Evolutionary conservation across 2,113 vertebrate species (phyloP), one percentile per base, ranked within the genome.

Genomic region (Lepidothrix coronata): DNA sequence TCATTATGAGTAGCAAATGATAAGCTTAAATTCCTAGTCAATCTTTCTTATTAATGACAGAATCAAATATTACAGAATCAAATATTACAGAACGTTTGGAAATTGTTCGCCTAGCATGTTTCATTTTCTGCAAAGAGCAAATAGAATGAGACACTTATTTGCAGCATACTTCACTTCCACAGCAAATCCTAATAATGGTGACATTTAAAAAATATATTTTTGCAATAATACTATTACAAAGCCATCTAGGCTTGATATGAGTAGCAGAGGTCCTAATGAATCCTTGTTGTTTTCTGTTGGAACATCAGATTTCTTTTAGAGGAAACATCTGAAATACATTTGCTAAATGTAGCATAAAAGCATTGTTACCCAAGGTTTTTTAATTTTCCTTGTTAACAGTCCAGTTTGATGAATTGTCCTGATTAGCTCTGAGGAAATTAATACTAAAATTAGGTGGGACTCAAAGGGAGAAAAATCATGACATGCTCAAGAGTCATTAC

Each of bases 261-360:
- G 31, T 78, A 76, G 67, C 67, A 68, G 35, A 93, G 91, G 70
- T 89, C 72, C 54, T 92, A 70, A 91, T 74, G 54, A 89, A 62
- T 71, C 30, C 35, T 76, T 86, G 74, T 46, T 81, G 37, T 80
- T 83, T 70, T 85, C 49, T 65, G 21, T 85, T 35, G 63, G 44
- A 88, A 85, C 82, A 85, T 33, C 55, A 61, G 66, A 51, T 94
- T 94, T 92, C 27, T 85, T 92, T 76, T 67, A 72, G 57, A 55
- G 59, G 51, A 91, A 25, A 44, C 73, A 94, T 77, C 49, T 87
- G 79, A 76, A 95, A 91, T 82, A 41, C n/a, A 75, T 92, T 91
- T 95, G 87, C 90, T 96, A 94, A 95, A 96, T 96, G 82, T 95
- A 77, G 55, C 83, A 75, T 96, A 86, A 91, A 95, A 86, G 11